Percentiles rank a stretch among this genome's conserved stretches.
phyloP scores from a whole-genome alignment of 2,113 vertebrate genomes.

The Cepphus grylle region DNA sequence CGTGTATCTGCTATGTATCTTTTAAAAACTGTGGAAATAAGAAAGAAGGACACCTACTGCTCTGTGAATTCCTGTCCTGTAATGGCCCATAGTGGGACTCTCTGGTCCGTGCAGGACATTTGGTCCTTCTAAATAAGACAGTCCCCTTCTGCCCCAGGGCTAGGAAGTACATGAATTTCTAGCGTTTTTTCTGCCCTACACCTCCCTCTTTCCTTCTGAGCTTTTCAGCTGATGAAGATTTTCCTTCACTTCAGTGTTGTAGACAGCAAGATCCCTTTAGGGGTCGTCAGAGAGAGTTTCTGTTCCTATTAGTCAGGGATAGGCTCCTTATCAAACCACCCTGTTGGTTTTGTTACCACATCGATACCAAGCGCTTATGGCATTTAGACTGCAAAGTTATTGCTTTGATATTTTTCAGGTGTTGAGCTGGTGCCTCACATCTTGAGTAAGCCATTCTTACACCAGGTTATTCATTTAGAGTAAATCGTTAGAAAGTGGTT shows the following conservation, averaged over 20 bases:
- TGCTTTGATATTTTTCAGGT: not conserved
- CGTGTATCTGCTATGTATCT: not conserved
- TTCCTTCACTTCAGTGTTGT: not conserved
- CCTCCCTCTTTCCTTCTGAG: not conserved
- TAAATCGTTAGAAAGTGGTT: not conserved
- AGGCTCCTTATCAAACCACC: not conserved
- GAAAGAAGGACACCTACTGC: not conserved
- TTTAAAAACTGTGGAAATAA: not conserved
- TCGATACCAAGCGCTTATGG: not conserved
- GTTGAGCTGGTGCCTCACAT: not conserved
- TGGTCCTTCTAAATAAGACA: not conserved
- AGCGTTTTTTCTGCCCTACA: no score
- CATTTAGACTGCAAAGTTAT: not conserved
- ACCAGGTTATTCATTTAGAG: not conserved
- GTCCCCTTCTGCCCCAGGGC: not conserved
- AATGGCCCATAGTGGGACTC: not conserved
- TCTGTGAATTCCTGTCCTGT: not conserved
- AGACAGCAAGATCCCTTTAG: not conserved
- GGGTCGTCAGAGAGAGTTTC: not conserved
- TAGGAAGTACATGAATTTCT: not conserved
- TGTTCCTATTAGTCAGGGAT: not conserved
- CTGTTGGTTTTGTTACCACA: not conserved
- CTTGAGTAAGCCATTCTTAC: not conserved
- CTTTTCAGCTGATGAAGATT: not conserved
- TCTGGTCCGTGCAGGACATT: not conserved